Conservation (phyloP, 2,113 vertebrate species). For the Gallinago undulata region DNA sequence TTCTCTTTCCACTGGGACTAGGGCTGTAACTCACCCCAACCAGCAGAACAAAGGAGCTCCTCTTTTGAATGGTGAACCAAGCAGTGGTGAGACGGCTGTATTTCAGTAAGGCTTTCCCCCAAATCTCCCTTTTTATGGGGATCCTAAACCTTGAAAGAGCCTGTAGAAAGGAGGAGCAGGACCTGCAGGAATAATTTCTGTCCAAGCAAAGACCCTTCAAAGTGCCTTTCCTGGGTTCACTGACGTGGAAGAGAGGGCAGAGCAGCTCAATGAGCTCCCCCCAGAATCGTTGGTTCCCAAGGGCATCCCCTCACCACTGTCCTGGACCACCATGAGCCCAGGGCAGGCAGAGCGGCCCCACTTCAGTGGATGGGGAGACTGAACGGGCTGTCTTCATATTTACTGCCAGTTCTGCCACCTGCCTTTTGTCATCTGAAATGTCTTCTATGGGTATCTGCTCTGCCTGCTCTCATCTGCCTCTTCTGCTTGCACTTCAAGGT, state of each 20-base stretch:
- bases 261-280: rapidly evolving
- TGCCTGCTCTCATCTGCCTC: neutral
- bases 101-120: neutral
- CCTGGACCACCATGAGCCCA: neutral
- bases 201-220: neutral
- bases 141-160: neutral
- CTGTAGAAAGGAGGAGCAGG: neutral
- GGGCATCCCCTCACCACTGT: neutral
- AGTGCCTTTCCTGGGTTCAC: neutral
- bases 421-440: rapidly evolving
- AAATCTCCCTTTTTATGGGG: neutral
- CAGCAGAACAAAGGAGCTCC: neutral
- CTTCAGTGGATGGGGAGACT: neutral
- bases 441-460: neutral
- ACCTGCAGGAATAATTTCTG: neutral
- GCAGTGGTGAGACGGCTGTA: too few species aligned
- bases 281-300: rapidly evolving
- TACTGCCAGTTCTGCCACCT: neutral
- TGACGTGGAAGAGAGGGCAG: rapidly evolving
- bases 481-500: neutral
- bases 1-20: neutral
- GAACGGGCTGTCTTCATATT: neutral
- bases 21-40: neutral
- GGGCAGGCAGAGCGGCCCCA: rapidly evolving
- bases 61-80: neutral